phyloP scores from a whole-genome alignment of 1,140 invertebrate genomes.

The Berghia stephanieae region DNA sequence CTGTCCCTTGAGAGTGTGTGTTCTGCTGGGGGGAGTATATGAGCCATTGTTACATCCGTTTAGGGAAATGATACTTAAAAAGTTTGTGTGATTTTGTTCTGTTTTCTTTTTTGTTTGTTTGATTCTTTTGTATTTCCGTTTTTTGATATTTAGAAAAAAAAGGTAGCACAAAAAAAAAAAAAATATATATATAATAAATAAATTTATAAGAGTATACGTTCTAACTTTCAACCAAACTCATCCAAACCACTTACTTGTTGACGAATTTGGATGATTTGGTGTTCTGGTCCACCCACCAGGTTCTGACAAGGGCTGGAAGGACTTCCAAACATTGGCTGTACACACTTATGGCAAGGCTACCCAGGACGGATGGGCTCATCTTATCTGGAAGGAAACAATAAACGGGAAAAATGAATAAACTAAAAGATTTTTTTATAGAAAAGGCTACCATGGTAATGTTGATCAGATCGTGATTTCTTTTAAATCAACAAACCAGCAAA shows the following conservation, averaged over 20 bases:
- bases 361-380: slow-evolving; percentile 39
- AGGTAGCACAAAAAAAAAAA: not conserved
- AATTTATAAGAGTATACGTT: not conserved
- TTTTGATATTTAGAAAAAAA: not conserved
- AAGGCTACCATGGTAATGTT: too few relatives aligned
- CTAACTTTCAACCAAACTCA: not conserved
- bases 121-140: too few relatives aligned
- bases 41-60: too few relatives aligned
- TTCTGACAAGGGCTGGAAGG: slow-evolving; percentile 81
- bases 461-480: too few relatives aligned
- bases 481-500: not conserved
- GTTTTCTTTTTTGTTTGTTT: too few relatives aligned
- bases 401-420: not conserved
- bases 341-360: slow-evolving; percentile 76
- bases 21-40: too few relatives aligned
- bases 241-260: slow-evolving; percentile 70
- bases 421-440: not conserved
- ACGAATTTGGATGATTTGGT: slow-evolving; percentile 76
- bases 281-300: slow-evolving; percentile 82
- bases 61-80: too few relatives aligned
- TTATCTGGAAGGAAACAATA: slow-evolving; percentile 12
- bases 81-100: too few relatives aligned
- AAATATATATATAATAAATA: slow-evolving; percentile 5
- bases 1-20: too few relatives aligned
- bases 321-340: slow-evolving; percentile 74